Percentiles rank a stretch among this genome's conserved stretches.
These are phyloP conservation scores for Clarias platycephalus DNA, from an alignment of 2,797 vertebrate species.

Conservation along the genomic window DNA sequence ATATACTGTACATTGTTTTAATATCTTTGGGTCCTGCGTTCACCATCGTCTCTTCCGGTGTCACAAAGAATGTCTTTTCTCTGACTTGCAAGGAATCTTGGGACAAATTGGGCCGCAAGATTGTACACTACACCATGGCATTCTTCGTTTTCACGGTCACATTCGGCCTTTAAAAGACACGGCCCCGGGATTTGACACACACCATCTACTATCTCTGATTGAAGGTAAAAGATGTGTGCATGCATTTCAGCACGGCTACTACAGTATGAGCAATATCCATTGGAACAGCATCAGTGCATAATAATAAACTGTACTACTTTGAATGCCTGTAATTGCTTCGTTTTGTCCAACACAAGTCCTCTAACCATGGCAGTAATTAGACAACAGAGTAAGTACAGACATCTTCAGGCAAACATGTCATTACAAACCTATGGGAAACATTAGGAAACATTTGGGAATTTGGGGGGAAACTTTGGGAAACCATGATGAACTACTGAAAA, in stretches of 20 bases:
- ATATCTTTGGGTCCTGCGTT: no score
- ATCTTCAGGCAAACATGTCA: slow-evolving; percentile 3
- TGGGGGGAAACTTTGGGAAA: not conserved
- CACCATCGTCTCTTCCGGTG: no score
- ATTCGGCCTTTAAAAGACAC: no score
- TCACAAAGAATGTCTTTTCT: no score
- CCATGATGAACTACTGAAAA: not conserved
- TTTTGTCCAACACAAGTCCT: not conserved
- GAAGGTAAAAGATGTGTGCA: not conserved
- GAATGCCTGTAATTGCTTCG: not conserved
- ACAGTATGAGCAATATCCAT: slow-evolving; percentile 11
- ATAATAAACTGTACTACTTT: slow-evolving; percentile 6
- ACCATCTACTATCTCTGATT: no score
- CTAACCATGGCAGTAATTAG: not conserved
- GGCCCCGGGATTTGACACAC: no score
- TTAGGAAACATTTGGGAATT: not conserved
- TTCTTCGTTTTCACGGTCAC: no score
- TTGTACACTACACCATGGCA: no score
- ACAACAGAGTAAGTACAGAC: slow-evolving; percentile 4
- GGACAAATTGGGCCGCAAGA: no score
- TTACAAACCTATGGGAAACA: not conserved
- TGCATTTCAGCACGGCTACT: not conserved
- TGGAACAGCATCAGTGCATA: not conserved
- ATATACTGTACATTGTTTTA: no score
- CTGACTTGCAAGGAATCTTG: no score